Percentiles rank a stretch among this genome's conserved stretches.
phyloP scores from a whole-genome alignment of 2,113 vertebrate genomes.

The Daubentonia madagascariensis region DNA sequence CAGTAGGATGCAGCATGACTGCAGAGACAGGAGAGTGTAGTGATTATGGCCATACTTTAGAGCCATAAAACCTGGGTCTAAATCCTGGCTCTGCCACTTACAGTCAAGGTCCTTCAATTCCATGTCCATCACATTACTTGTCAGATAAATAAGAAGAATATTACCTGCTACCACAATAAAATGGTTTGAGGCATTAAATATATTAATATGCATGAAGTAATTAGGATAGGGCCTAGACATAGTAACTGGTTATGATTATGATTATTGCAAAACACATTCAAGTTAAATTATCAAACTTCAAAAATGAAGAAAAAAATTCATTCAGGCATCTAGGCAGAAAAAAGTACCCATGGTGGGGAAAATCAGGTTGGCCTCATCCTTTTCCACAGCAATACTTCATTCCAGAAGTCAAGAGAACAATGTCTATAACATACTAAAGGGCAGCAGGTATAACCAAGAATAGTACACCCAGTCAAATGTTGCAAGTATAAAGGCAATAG shows the following conservation, averaged over 20 bases:
- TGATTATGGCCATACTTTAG: not conserved
- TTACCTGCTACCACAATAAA: not conserved
- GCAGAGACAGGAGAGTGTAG: not conserved
- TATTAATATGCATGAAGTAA: not conserved
- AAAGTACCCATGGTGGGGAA: not conserved
- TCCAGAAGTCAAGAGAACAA: not conserved
- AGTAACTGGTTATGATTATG: not conserved
- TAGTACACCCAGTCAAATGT: not conserved
- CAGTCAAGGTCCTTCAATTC: not conserved
- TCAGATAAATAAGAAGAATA: not conserved
- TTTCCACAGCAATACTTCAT: not conserved
- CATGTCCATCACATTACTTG: not conserved
- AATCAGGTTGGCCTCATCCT: not conserved
- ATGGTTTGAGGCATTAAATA: not conserved
- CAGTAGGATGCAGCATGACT: not conserved
- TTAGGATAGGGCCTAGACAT: not conserved
- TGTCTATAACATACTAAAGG: not conserved
- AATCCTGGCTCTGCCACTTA: not conserved
- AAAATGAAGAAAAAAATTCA: not conserved
- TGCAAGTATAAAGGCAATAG: not conserved
- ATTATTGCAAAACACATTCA: not conserved
- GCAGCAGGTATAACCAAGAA: not conserved
- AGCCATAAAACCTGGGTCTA: not conserved
- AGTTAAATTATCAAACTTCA: not conserved
- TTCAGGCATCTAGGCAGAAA: not conserved